Evolutionary conservation across 2,113 vertebrate genomes (phyloP).

Genomic region (Ptilonorhynchus violaceus): DNA sequence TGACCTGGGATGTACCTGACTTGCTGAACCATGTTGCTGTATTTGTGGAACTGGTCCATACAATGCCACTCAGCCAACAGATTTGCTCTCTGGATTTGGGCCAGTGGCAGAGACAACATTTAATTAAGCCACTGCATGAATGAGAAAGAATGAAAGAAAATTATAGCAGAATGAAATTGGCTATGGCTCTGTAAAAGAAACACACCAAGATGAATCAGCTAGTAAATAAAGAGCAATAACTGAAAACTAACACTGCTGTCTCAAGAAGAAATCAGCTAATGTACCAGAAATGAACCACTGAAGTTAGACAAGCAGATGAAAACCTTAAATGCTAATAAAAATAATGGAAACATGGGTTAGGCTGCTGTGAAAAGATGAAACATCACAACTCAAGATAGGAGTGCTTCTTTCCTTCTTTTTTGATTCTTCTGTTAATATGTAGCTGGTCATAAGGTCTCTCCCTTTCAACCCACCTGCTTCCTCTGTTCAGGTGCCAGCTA

Average conservation of each 20-base stretch:
- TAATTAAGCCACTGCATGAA: slow-evolving; percentile 25
- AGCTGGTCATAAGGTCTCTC: neutral
- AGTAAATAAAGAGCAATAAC: slow-evolving; percentile 35
- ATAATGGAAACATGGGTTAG: neutral
- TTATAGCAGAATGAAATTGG: neutral
- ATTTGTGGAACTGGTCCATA: neutral
- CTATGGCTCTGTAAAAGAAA: neutral
- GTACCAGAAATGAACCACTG: neutral
- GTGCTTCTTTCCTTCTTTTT: neutral
- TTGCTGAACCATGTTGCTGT: neutral
- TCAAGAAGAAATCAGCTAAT: neutral
- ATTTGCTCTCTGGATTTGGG: neutral
- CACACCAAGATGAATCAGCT: slow-evolving; percentile 9
- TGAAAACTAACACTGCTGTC: neutral
- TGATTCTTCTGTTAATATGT: neutral
- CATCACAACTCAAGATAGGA: neutral
- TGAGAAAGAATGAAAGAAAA: slow-evolving; percentile 34
- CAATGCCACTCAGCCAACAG: neutral
- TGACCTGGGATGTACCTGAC: neutral
- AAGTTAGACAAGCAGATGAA: neutral
- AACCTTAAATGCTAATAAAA: neutral
- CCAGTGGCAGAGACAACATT: slow-evolving; percentile 22
- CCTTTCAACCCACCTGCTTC: neutral
- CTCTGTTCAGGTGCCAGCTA: neutral
- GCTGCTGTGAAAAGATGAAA: neutral